Evolutionary conservation across 1,140 invertebrate genomes (phyloP).

Genomic region (Centruroides vittatus): DNA sequence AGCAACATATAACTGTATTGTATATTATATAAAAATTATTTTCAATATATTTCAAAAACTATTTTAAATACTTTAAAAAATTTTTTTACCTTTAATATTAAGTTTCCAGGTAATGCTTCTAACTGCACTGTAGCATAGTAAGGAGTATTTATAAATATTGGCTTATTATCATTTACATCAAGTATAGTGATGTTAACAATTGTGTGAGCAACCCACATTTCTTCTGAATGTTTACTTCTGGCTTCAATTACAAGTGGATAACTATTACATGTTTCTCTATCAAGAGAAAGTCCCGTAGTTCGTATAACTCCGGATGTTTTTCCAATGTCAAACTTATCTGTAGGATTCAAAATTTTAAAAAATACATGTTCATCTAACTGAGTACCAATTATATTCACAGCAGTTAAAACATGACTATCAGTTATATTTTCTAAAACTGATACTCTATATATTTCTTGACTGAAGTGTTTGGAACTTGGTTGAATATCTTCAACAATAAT

Average conservation of each 20-base stretch:
- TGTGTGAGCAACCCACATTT: slow-evolving; percentile 51
- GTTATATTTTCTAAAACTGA: slow-evolving; percentile 63
- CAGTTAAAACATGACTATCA: slow-evolving; percentile 57
- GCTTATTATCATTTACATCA: slow-evolving; percentile 82
- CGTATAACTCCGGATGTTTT: slow-evolving; percentile 73
- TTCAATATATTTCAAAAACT: no score
- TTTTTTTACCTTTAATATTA: slow-evolving; percentile 13
- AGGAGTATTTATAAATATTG: slow-evolving; percentile 66
- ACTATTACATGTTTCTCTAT: slow-evolving; percentile 69
- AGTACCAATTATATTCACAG: slow-evolving; percentile 70
- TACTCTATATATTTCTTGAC: slow-evolving; percentile 61
- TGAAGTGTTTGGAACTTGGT: slow-evolving; percentile 62
- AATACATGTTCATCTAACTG: slow-evolving; percentile 72
- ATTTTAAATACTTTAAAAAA: not conserved
- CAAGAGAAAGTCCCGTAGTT: slow-evolving; percentile 58
- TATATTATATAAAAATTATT: no score
- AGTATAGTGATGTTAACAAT: slow-evolving; percentile 63
- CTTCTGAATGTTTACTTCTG: slow-evolving; percentile 25
- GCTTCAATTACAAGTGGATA: slow-evolving; percentile 23
- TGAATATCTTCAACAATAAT: slow-evolving; percentile 50
- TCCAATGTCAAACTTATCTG: slow-evolving; percentile 76
- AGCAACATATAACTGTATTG: no score
- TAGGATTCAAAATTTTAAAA: slow-evolving; percentile 78
- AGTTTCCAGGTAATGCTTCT: slow-evolving; percentile 12
- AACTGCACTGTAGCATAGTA: slow-evolving; percentile 62